phyloP scores from a whole-genome alignment of 1,140 invertebrate genomes.

The Arctopsyche grandis region DNA sequence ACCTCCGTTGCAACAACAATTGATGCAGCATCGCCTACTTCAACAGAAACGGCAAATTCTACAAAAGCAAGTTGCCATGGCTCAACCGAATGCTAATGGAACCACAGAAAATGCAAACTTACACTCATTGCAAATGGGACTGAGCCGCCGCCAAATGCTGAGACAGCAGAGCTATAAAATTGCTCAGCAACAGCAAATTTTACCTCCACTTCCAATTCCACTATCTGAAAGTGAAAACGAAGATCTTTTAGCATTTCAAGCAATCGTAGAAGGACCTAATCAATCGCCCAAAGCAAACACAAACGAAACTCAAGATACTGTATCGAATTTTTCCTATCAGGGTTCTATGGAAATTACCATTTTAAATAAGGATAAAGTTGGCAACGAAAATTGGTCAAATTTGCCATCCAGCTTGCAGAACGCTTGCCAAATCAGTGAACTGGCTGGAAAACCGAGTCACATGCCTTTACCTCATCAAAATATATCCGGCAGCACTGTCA shows the following conservation, averaged over 20 bases:
- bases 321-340: conserved; percentile 62
- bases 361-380: conserved; percentile 63
- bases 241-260: conserved; percentile 70
- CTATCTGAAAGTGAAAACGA: conserved; percentile 69
- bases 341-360: conserved; percentile 66
- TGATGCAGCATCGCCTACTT: conserved; percentile 79
- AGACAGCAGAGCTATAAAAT: conserved; percentile 83
- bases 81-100: conserved; percentile 59
- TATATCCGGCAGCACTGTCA: conserved; percentile 53
- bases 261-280: conserved; percentile 66
- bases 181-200: conserved; percentile 78
- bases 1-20: conserved; percentile 77
- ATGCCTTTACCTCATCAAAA: conserved; percentile 50
- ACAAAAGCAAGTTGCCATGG: conserved; percentile 81
- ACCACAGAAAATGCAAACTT: conserved; percentile 59
- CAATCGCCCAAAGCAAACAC: conserved; percentile 58
- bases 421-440: conserved; percentile 71
- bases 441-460: conserved; percentile 58
- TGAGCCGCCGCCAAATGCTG: conserved; percentile 76
- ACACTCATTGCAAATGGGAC: conserved; percentile 64
- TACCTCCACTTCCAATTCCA: conserved; percentile 68
- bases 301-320: conserved; percentile 59
- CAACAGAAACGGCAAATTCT: conserved; percentile 84
- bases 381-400: conserved; percentile 69
- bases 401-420: conserved; percentile 68